Evolutionary conservation across 2,797 vertebrate genomes (phyloP).

Genomic region (Tinamus major): DNA sequence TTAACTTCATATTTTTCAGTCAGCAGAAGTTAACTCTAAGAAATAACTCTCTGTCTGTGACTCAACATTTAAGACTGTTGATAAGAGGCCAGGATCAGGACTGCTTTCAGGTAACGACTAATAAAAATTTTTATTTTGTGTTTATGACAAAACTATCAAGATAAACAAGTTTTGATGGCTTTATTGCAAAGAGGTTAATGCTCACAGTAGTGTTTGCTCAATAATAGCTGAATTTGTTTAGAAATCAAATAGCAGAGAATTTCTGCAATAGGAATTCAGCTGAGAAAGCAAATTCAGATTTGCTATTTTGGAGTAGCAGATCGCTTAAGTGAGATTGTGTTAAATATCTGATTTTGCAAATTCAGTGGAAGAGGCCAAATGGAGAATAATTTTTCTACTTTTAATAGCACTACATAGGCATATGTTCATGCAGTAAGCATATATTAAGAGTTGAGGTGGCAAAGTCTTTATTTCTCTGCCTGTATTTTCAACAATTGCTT

Average conservation of each 20-base stretch:
- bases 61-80: conserved; percentile 89
- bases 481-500: not conserved
- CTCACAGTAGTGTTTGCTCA: not conserved
- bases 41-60: conserved; percentile 85
- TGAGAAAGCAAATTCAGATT: not conserved
- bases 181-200: too few species aligned
- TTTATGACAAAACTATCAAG: not conserved
- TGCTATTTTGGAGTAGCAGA: not conserved
- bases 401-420: too few species aligned
- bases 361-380: not conserved
- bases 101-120: conserved; percentile 91
- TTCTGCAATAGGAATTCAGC: not conserved
- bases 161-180: too few species aligned
- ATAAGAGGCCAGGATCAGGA: conserved; percentile 97
- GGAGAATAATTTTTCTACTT: not conserved
- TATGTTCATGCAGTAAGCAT: not conserved
- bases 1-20: conserved; percentile 76
- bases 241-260: not conserved
- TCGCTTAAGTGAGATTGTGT: not conserved
- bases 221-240: not conserved
- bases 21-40: conserved; percentile 93
- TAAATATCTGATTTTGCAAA: not conserved
- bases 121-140: not conserved
- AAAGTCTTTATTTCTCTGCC: not conserved
- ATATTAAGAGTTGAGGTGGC: not conserved